Percentiles rank a stretch among this genome's conserved stretches.
Evolutionary conservation across 2,797 vertebrate genomes (phyloP).

Genomic region (Microctenopoma lineatum): DNA sequence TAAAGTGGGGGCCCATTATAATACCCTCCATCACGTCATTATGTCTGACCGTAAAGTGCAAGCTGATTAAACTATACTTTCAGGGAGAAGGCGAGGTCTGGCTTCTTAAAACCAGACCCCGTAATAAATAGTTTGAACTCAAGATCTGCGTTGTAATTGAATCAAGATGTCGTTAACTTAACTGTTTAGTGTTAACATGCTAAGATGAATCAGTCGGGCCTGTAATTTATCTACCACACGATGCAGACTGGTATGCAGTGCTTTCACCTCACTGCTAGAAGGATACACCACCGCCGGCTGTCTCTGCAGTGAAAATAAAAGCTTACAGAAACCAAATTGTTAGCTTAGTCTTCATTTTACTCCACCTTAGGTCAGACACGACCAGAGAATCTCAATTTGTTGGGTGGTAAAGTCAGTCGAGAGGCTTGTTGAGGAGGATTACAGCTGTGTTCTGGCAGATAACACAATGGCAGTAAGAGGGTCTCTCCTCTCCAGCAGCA

Average conservation of each 20-base stretch:
- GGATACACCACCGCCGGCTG: too few species aligned
- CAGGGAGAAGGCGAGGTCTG: not conserved
- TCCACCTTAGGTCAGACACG: slow-evolving; percentile 54
- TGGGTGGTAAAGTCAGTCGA: slow-evolving; percentile 25
- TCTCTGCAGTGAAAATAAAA: slow-evolving; percentile 8
- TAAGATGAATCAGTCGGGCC: slow-evolving; percentile 35
- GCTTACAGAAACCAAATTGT: slow-evolving; percentile 34
- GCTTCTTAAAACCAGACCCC: slow-evolving; percentile 17
- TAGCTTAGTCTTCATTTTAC: slow-evolving; percentile 27
- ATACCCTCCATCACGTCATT: slow-evolving; percentile 67
- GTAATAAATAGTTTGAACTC: slow-evolving; percentile 10
- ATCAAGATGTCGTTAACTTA: slow-evolving; percentile 47
- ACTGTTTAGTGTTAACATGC: slow-evolving; percentile 30
- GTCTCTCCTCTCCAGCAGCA: slow-evolving; percentile 51
- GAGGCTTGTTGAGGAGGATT: slow-evolving; percentile 59
- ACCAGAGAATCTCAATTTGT: slow-evolving; percentile 55
- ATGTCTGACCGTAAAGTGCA: slow-evolving; percentile 42
- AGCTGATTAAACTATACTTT: slow-evolving; percentile 45
- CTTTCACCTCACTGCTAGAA: too few species aligned
- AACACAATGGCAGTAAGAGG: slow-evolving; percentile 53
- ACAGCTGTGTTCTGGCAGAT: slow-evolving; percentile 66
- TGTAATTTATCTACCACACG: slow-evolving; percentile 47
- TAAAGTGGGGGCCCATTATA: slow-evolving; percentile 68
- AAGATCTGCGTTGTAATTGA: slow-evolving; percentile 44
- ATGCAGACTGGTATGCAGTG: slow-evolving; percentile 1